phyloP scores from a whole-genome alignment of 1,140 invertebrate species.

The Orussus abietinus region DNA sequence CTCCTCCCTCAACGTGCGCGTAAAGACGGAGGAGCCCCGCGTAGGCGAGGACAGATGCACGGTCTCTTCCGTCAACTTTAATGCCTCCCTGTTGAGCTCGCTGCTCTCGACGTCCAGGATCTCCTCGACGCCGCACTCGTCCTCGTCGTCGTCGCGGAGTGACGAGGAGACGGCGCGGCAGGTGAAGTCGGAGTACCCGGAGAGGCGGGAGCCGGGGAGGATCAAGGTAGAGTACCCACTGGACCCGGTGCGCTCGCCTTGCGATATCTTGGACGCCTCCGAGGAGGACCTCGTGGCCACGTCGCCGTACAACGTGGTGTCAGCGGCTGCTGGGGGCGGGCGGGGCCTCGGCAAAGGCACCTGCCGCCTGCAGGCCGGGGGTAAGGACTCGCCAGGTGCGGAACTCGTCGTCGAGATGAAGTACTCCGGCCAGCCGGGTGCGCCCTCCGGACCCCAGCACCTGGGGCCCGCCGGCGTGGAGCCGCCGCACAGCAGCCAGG shows the following conservation, averaged over 20 bases:
- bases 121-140: conserved; percentile 3
- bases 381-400: conserved; percentile 2
- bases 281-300: conserved; percentile 28
- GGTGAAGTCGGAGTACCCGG: background rate
- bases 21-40: conserved; percentile 32
- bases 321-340: conserved; percentile 1
- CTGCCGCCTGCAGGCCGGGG: conserved; percentile 4
- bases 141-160: too few relatives aligned
- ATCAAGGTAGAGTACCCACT: conserved; percentile 32
- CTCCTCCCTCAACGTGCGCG: conserved; percentile 29
- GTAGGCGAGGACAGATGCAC: conserved; percentile 19
- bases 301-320: conserved; percentile 36
- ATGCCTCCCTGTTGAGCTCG: conserved; percentile 36
- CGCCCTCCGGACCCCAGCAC: conserved; percentile 37
- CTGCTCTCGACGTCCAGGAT: conserved; percentile 31
- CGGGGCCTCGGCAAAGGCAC: conserved; percentile 4
- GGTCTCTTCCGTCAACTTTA: conserved; percentile 25
- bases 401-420: conserved; percentile 44
- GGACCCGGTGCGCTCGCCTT: conserved; percentile 20
- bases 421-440: conserved; percentile 44
- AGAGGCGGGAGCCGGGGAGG: conserved; percentile 4
- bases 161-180: too few relatives aligned
- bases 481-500: conserved; percentile 46
- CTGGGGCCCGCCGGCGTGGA: conserved; percentile 42
- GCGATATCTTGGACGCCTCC: conserved; percentile 25